These are phyloP conservation scores for Hemibagrus wyckioides DNA, from an alignment of 2,113 vertebrate genomes.

Conservation along the genomic window DNA sequence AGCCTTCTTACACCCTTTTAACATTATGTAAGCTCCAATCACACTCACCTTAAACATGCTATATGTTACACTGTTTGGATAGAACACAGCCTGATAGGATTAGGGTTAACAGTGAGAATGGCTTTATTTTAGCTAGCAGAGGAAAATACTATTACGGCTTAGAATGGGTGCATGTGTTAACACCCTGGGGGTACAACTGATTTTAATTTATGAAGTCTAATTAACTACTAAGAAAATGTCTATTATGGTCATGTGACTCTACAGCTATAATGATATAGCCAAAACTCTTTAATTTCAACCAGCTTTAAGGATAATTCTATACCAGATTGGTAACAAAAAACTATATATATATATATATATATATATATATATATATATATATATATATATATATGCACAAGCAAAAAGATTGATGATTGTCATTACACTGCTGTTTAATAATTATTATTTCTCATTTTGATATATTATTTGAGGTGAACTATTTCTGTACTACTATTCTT, in stretches of 20 bases:
- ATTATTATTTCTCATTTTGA: neutral
- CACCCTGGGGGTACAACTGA: neutral
- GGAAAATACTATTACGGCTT: conserved; percentile 21
- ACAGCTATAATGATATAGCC: neutral
- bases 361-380: no score
- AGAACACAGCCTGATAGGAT: conserved; percentile 53
- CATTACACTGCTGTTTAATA: neutral
- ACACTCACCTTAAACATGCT: conserved; percentile 54
- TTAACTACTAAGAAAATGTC: neutral
- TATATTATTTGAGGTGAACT: neutral
- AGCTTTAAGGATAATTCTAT: neutral
- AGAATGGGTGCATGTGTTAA: neutral
- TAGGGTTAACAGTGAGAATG: conserved; percentile 45
- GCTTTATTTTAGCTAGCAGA: conserved; percentile 43
- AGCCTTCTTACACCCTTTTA: conserved; percentile 49
- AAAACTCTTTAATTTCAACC: neutral
- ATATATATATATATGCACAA: no score
- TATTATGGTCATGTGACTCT: neutral
- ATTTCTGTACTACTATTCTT: neutral
- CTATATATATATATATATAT: no score
- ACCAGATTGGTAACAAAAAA: neutral
- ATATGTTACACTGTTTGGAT: conserved; percentile 55
- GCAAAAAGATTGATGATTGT: neutral
- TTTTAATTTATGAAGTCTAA: neutral
- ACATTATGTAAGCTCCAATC: conserved; percentile 60